phyloP scores from a whole-genome alignment of 2,888 invertebrate species.

The Andricus quercusramuli region DNA sequence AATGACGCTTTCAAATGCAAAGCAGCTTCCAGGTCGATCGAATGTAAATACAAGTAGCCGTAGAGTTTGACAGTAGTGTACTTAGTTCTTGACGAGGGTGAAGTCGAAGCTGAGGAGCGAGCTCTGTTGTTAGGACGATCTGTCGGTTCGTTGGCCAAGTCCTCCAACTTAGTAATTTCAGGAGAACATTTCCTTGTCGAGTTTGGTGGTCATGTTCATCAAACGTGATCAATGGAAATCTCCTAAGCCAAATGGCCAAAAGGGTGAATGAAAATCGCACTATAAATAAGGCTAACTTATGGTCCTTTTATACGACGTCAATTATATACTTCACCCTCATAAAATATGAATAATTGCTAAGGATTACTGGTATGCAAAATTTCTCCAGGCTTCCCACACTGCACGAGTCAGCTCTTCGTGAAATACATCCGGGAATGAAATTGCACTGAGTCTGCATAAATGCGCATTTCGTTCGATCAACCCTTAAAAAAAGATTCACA shows the following conservation, averaged over 20 bases:
- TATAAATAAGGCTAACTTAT: slow-evolving; percentile 68
- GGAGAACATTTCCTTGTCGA: slow-evolving; percentile 51
- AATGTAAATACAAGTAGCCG: slow-evolving; percentile 41
- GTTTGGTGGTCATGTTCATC: slow-evolving; percentile 51
- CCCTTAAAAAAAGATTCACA: slow-evolving; percentile 15
- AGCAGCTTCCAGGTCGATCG: slow-evolving; percentile 31
- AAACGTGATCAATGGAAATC: slow-evolving; percentile 32
- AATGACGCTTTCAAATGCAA: slow-evolving; percentile 38
- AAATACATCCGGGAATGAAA: slow-evolving; percentile 59
- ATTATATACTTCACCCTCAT: slow-evolving; percentile 71
- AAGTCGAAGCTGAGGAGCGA: slow-evolving; percentile 46
- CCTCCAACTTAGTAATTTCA: slow-evolving; percentile 55
- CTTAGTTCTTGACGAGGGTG: slow-evolving; percentile 54
- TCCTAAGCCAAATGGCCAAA: not conserved
- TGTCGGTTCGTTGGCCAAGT: slow-evolving; percentile 54
- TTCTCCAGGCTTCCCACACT: slow-evolving; percentile 55
- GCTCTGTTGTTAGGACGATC: slow-evolving; percentile 55
- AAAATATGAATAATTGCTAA: slow-evolving; percentile 73
- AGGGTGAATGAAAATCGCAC: not conserved
- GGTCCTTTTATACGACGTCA: slow-evolving; percentile 72
- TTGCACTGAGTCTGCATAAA: slow-evolving; percentile 44
- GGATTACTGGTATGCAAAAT: slow-evolving; percentile 67
- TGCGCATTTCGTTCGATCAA: slow-evolving; percentile 42
- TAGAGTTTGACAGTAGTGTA: slow-evolving; percentile 45
- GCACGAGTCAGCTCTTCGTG: slow-evolving; percentile 48